Conservation (phyloP, 2,113 vertebrate genomes). For the Triplophysa dalaica region DNA sequence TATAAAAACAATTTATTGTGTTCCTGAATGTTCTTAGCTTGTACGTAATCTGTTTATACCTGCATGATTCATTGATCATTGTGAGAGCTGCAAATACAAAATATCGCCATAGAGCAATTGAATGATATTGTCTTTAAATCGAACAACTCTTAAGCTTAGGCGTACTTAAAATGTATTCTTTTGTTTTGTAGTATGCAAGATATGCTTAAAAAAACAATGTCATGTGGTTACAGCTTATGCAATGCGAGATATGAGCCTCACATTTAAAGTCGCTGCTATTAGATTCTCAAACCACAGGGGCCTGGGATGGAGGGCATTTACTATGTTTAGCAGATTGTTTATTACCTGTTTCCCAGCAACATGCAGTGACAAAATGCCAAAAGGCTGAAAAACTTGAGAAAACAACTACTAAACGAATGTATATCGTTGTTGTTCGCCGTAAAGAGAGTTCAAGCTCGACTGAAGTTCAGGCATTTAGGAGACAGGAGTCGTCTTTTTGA, state of each 20-base stretch:
- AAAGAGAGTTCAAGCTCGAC: constrained; percentile 46
- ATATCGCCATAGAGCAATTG: background rate
- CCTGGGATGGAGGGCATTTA: constrained; percentile 4
- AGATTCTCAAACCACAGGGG: constrained; percentile 23
- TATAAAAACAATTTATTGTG: constrained; percentile 13
- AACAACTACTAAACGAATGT: constrained; percentile 17
- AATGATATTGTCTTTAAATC: background rate
- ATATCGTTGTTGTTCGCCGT: constrained; percentile 28
- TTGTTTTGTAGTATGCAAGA: background rate
- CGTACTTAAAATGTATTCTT: background rate
- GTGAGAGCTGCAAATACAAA: constrained; percentile 13
- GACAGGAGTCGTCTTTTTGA: constrained; percentile 61
- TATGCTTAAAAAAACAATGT: background rate
- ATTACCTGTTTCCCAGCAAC: constrained; percentile 57
- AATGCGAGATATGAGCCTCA: background rate
- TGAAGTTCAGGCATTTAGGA: constrained; percentile 36
- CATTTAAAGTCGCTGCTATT: constrained; percentile 18
- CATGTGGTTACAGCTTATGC: constrained; percentile 11
- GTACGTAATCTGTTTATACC: constrained; percentile 29
- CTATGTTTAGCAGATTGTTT: constrained; percentile 40
- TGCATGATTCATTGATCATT: constrained; percentile 16
- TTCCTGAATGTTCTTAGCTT: constrained; percentile 18
- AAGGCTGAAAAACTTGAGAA: constrained; percentile 26
- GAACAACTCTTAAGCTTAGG: background rate
- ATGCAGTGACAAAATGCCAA: constrained; percentile 51